phyloP scores from a whole-genome alignment of 2,888 invertebrate genomes.

The Dichetophora obliterata region DNA sequence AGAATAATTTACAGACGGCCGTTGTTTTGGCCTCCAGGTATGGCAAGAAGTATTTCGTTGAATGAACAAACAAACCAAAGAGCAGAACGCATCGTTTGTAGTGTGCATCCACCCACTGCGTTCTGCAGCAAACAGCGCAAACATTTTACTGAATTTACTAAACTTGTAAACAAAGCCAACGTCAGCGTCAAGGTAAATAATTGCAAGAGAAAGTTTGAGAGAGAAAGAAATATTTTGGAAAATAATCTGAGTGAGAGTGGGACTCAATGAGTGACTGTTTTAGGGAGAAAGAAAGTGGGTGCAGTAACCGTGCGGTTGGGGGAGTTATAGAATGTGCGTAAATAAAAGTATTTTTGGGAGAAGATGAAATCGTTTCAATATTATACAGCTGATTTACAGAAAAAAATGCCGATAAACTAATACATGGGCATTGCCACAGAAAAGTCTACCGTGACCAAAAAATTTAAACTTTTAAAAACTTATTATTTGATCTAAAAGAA shows the following conservation, averaged over 20 bases:
- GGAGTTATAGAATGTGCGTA: too few species aligned
- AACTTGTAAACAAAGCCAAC: constrained; percentile 14
- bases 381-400: too few species aligned
- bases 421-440: too few species aligned
- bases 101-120: not conserved
- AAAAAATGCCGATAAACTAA: too few species aligned
- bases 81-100: not conserved
- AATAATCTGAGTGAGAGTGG: constrained; percentile 39
- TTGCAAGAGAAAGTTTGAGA: not conserved
- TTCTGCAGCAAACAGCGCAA: not conserved
- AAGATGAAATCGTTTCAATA: too few species aligned
- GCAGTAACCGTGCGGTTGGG: not conserved
- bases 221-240: not conserved
- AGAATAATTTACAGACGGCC: not conserved
- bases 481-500: too few species aligned
- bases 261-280: constrained; percentile 27
- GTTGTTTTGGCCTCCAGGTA: constrained; percentile 3
- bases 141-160: constrained; percentile 14
- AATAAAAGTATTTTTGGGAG: too few species aligned
- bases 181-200: constrained; percentile 11
- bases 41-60: not conserved
- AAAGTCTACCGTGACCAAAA: too few species aligned
- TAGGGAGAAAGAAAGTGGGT: not conserved
- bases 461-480: too few species aligned
- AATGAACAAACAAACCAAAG: constrained; percentile 5